A percentile compares a stretch with the other conserved stretches of the same genome.
Conservation (phyloP, 2,888 invertebrate genomes). For the Zaprionus bogoriensis region DNA sequence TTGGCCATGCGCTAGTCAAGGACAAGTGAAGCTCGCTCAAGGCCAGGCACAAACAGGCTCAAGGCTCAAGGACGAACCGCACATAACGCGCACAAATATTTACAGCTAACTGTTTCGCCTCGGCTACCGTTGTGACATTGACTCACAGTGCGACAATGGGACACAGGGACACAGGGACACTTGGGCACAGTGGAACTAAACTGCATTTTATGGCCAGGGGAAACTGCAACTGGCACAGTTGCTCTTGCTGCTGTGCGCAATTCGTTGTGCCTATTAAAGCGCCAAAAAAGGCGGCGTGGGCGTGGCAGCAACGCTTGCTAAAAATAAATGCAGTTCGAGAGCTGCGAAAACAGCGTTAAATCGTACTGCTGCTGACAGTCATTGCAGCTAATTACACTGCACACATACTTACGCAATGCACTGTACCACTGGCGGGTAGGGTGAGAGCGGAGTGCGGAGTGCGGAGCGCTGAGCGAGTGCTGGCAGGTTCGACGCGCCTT, state of each 20-base stretch:
- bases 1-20: constrained; percentile 46
- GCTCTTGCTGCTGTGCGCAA: constrained; percentile 65
- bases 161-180: constrained; percentile 20
- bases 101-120: constrained; percentile 50
- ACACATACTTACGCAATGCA: constrained; percentile 6
- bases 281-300: constrained; percentile 53
- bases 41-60: constrained; percentile 6
- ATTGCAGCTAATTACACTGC: constrained; percentile 43
- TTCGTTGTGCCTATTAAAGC: constrained; percentile 70
- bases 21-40: constrained; percentile 52
- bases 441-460: no score
- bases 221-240: no score
- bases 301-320: constrained; percentile 15
- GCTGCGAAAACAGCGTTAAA: constrained; percentile 36
- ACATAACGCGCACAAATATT: constrained; percentile 60
- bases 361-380: constrained; percentile 45
- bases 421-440: not conserved
- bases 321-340: constrained; percentile 37
- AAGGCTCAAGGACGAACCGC: constrained; percentile 52
- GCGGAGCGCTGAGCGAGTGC: no score
- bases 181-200: constrained; percentile 71
- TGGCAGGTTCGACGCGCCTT: constrained; percentile 13
- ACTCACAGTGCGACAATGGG: constrained; percentile 3
- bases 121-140: constrained; percentile 52
- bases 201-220: constrained; percentile 55